Percentiles rank a stretch among this genome's conserved stretches.
Conservation (phyloP, 2,797 vertebrate genomes). For the Hydrolagus colliei region DNA sequence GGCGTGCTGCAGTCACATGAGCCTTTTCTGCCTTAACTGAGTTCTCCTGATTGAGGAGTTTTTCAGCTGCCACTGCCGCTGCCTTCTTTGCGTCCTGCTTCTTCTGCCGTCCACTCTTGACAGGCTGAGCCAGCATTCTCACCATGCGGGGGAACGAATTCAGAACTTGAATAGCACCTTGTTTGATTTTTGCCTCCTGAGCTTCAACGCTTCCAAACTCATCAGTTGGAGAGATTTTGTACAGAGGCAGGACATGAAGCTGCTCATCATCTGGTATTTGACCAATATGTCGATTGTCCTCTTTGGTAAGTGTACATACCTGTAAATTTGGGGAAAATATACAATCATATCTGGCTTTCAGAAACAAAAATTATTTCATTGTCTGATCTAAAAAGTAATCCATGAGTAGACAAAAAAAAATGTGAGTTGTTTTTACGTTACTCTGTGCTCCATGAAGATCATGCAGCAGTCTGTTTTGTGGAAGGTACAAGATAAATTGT, state of each 20-base stretch:
- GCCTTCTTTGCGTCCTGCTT: constrained; percentile 90
- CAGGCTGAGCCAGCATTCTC: constrained; percentile 84
- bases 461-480: not conserved
- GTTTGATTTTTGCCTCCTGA: constrained; percentile 83
- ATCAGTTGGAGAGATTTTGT: constrained; percentile 82
- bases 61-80: constrained; percentile 63
- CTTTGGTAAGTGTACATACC: constrained; percentile 92
- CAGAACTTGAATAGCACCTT: constrained; percentile 87
- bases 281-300: constrained; percentile 88
- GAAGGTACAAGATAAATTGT: not conserved
- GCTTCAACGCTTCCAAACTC: constrained; percentile 86
- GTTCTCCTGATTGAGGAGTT: constrained; percentile 69
- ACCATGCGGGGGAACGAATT: constrained; percentile 83
- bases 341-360: not conserved
- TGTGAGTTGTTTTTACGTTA: too few relatives aligned
- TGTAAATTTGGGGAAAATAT: constrained; percentile 40
- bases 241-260: constrained; percentile 90
- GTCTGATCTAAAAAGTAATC: not conserved
- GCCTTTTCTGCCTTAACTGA: constrained; percentile 73
- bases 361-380: not conserved
- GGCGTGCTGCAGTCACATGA: constrained; percentile 56
- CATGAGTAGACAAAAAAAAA: too few relatives aligned
- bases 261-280: constrained; percentile 89
- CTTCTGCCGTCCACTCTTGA: constrained; percentile 87
- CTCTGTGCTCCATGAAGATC: too few relatives aligned